Base-by-base conservation (phyloP, 2,888 invertebrate species). In the Drosophila peninsularis region DNA sequence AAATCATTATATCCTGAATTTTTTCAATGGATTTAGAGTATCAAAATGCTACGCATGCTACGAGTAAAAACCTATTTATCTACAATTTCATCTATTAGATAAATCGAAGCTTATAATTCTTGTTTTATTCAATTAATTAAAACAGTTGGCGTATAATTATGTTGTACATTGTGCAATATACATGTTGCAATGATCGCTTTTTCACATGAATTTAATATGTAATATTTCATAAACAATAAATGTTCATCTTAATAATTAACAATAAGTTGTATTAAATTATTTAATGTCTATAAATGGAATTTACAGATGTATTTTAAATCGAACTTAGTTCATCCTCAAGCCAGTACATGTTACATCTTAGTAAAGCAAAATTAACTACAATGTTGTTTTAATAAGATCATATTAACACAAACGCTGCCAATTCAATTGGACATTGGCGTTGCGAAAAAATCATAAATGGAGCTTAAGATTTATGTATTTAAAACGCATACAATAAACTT, bases 391-490 rank as follows among this genome's bases (percentile, higher is more conserved):
- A 61, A 71, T 73, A 65, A 62, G 65, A 60, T 50, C 64, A 74
- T 56, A 55, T 67, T 71, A 69, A 78, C 74, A 77, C 53, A 45
- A 63, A 66, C 79, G 71, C 79, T 68, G 66, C 77, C 87, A 83
- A 83, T 83, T 83, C 71, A 83, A 83, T 83, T 83, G 82, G 82
- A 56, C 74, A 65, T 65, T 66, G 63, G 71, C 81, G 71, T 63
- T 68, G 49, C 37, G 53, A 63, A 82, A 71, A 62, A 75, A 64
- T 67, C 62, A 75, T 36, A 7, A 47, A 42, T 54, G 36, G 60
- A 68, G 53, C 62, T 58, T 58, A 53, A 75, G 65, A 73, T 61
- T 71, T 70, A 63, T 65, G 69, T 61, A 58, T 65, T 63, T 39
- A 39, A 52, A 44, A 66, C 57, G 66, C 52, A 60, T 45, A 55